These are phyloP conservation scores for Malthinus seriepunctatus DNA, from an alignment of 2,888 invertebrate species.

Conservation along the genomic window DNA sequence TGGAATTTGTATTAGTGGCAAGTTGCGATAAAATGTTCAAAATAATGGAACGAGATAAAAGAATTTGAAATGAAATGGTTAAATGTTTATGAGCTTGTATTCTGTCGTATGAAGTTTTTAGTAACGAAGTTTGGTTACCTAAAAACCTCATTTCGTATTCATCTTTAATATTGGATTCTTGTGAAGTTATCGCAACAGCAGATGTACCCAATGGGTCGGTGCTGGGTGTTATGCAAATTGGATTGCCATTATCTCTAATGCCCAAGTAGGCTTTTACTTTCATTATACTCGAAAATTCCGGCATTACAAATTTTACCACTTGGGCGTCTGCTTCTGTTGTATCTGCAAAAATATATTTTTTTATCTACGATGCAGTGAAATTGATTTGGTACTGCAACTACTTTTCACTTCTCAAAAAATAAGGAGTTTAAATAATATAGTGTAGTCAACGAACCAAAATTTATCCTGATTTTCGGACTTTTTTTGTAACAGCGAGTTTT, in stretches of 20 bases:
- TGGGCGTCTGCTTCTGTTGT: constrained; percentile 47
- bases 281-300: constrained; percentile 44
- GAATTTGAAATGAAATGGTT: constrained; percentile 58
- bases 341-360: constrained; percentile 36
- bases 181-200: constrained; percentile 51
- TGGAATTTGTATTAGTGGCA: constrained; percentile 44
- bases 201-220: constrained; percentile 61
- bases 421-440: too few species aligned
- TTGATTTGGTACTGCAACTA: too few species aligned
- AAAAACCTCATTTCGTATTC: constrained; percentile 48
- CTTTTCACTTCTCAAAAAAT: too few species aligned
- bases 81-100: constrained; percentile 58
- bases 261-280: constrained; percentile 47
- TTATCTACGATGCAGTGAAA: not conserved
- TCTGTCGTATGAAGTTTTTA: constrained; percentile 56
- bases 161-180: constrained; percentile 39
- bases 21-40: constrained; percentile 59
- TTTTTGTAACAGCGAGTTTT: too few species aligned
- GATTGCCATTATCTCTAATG: constrained; percentile 46
- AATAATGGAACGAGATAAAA: constrained; percentile 61
- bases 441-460: too few species aligned
- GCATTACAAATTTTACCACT: constrained; percentile 40
- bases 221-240: constrained; percentile 51
- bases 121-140: constrained; percentile 58
- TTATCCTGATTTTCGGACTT: too few species aligned